phyloP scores from a whole-genome alignment of 2,113 vertebrate species.

The Pithys albifrons region DNA sequence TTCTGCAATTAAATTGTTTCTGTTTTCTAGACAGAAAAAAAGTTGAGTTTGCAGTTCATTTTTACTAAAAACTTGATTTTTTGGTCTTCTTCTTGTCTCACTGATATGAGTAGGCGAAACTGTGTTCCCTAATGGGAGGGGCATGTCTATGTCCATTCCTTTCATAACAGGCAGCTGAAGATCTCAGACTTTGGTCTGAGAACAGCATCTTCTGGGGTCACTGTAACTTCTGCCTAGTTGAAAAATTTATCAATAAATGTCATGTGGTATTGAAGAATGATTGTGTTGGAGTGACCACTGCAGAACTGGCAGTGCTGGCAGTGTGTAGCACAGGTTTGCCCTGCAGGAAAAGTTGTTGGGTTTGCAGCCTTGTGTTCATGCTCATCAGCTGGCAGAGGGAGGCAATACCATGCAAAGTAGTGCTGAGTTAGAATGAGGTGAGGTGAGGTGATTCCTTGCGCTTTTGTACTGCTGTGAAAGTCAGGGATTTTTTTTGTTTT shows the following conservation, averaged over 20 bases:
- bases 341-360: not conserved
- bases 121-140: not conserved
- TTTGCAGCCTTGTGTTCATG: not conserved
- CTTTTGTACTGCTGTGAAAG: not conserved
- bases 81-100: not conserved
- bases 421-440: not conserved
- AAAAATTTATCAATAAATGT: not conserved
- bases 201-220: not conserved
- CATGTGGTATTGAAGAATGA: not conserved
- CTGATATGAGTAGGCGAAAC: not conserved
- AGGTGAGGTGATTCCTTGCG: not conserved
- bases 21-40: not conserved
- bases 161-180: not conserved
- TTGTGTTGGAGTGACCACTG: accelerated
- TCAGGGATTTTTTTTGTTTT: not conserved
- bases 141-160: not conserved
- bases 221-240: not conserved
- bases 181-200: not conserved
- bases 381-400: not conserved
- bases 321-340: not conserved
- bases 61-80: not conserved
- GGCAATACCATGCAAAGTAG: accelerated
- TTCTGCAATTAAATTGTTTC: not conserved
- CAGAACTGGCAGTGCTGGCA: not conserved
- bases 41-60: not conserved